Evolutionary conservation across 2,113 vertebrate species (phyloP).

Genomic region (Myotis lucifugus): DNA sequence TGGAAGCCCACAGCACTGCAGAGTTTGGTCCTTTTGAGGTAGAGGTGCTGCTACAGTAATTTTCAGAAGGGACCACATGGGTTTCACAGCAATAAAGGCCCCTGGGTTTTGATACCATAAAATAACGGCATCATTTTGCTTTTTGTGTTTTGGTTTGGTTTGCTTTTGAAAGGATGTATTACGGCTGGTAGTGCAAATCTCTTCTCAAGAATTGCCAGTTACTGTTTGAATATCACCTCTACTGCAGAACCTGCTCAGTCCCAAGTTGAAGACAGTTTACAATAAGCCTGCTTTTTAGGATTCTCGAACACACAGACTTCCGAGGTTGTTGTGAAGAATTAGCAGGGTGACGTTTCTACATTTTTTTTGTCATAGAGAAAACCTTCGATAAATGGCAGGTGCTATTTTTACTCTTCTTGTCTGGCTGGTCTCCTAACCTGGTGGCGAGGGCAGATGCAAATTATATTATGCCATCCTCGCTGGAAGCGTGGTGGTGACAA

Average conservation of each 20-base stretch:
- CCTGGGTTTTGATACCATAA: not conserved
- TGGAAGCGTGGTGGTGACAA: conserved; percentile 8
- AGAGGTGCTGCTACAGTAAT: not conserved
- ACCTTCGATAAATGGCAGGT: not conserved
- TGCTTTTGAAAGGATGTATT: not conserved
- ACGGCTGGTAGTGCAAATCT: not conserved
- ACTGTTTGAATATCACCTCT: not conserved
- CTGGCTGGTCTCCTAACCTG: not conserved
- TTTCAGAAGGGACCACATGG: not conserved
- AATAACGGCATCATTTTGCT: not conserved
- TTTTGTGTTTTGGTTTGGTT: not conserved
- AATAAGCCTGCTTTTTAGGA: not conserved
- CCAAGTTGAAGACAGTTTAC: not conserved
- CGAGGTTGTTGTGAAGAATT: not conserved
- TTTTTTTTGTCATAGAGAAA: not conserved
- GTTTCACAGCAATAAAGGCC: not conserved
- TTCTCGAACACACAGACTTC: not conserved
- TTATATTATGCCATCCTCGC: not conserved
- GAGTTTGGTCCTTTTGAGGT: not conserved
- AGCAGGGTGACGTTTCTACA: not conserved
- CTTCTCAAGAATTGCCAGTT: not conserved
- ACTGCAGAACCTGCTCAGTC: not conserved
- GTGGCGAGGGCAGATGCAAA: not conserved
- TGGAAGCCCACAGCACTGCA: not conserved
- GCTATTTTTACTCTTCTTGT: not conserved